phyloP scores from a whole-genome alignment of 2,888 invertebrate species.

The Torymus auratus region DNA sequence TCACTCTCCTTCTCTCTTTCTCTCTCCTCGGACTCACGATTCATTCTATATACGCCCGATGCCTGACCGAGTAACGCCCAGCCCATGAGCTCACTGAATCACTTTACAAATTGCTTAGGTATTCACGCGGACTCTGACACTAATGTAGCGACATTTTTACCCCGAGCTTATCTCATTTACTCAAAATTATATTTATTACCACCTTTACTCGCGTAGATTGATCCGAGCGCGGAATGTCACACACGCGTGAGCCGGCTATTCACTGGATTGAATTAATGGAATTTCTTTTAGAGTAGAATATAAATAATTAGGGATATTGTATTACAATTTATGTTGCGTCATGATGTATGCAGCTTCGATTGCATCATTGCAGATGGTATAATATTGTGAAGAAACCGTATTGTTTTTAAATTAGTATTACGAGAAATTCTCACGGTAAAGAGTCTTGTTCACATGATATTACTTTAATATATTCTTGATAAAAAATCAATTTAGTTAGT shows the following conservation, averaged over 20 bases:
- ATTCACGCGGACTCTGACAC: constrained; percentile 49
- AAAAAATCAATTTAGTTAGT: too few species aligned
- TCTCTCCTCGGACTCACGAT: constrained; percentile 44
- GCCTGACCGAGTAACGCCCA: constrained; percentile 52
- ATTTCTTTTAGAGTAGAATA: too few species aligned
- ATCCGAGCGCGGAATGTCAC: not conserved
- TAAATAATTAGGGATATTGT: too few species aligned
- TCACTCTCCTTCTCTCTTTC: constrained; percentile 22
- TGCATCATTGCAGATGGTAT: too few species aligned
- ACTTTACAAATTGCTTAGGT: constrained; percentile 58
- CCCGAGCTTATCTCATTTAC: constrained; percentile 24
- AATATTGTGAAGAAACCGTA: too few species aligned
- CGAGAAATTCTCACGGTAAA: too few species aligned
- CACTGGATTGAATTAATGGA: not conserved
- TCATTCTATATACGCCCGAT: constrained; percentile 41
- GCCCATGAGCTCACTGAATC: constrained; percentile 43
- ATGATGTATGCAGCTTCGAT: too few species aligned
- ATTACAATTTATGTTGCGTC: too few species aligned
- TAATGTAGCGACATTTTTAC: constrained; percentile 47
- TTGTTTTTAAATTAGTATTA: too few species aligned
- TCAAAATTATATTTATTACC: constrained; percentile 28
- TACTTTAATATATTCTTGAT: too few species aligned
- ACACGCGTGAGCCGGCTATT: constrained; percentile 1
- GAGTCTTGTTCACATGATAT: too few species aligned
- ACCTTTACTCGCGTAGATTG: not conserved